Evolutionary conservation across 1,140 invertebrate species (phyloP).

Genomic region (Lepidotrigona ventralis): DNA sequence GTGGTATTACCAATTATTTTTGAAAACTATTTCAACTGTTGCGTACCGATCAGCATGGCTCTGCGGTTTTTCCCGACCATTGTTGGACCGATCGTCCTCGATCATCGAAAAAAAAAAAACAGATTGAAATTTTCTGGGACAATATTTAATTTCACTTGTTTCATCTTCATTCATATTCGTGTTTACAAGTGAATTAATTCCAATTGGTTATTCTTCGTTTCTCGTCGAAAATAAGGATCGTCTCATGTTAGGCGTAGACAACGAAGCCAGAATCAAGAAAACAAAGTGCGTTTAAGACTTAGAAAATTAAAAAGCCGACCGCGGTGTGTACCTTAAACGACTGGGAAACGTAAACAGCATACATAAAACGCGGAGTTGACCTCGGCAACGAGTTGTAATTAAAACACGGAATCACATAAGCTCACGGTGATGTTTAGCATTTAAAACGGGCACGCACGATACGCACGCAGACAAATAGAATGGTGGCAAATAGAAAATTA

Average conservation of each 20-base stretch:
- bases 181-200: no score
- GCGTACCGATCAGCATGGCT: neutral
- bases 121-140: neutral
- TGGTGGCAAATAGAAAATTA: neutral
- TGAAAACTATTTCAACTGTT: neutral
- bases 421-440: neutral
- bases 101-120: neutral
- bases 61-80: neutral
- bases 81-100: neutral
- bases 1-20: neutral
- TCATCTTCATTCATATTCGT: neutral
- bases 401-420: neutral
- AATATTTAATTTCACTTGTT: neutral
- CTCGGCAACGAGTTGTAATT: slow-evolving; percentile 16
- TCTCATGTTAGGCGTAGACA: neutral
- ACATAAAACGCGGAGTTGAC: neutral
- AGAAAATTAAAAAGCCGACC: neutral
- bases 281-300: neutral
- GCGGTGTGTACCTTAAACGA: neutral
- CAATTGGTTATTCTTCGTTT: no score
- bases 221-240: no score
- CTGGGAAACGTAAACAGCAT: neutral
- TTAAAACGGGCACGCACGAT: neutral
- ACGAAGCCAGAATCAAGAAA: neutral
- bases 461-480: no score